Evolutionary conservation across 2,888 invertebrate species (phyloP).

Genomic region (Agrilus mali): DNA sequence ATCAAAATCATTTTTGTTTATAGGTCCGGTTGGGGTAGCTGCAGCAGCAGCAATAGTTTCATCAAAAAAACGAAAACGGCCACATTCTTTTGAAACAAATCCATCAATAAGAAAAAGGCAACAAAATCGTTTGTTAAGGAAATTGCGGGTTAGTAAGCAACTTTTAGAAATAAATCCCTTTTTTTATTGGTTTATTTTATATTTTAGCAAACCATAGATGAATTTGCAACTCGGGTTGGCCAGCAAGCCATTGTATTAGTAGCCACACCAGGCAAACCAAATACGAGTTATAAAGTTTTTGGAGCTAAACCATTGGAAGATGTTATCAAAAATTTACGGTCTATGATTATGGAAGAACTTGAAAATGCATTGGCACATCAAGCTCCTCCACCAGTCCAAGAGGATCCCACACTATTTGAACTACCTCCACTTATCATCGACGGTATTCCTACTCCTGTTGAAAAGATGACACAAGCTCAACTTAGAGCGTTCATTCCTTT

Average conservation of each 20-base stretch:
- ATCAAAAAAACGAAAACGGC: constrained; percentile 87
- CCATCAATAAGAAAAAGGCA: constrained; percentile 92
- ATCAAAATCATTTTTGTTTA: constrained; percentile 7
- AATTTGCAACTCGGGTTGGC: constrained; percentile 92
- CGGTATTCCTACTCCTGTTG: constrained; percentile 95
- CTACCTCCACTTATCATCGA: constrained; percentile 92
- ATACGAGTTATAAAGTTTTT: constrained; percentile 92
- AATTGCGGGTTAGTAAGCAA: constrained; percentile 54
- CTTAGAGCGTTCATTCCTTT: constrained; percentile 91
- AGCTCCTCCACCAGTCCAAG: constrained; percentile 72
- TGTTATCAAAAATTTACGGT: constrained; percentile 82
- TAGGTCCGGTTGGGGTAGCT: constrained; percentile 89
- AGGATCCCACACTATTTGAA: constrained; percentile 89
- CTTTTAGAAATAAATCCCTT: not conserved
- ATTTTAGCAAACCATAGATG: constrained; percentile 80
- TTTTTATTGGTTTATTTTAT: constrained; percentile 10
- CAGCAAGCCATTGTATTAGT: constrained; percentile 94
- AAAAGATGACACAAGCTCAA: constrained; percentile 99
- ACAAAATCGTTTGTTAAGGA: constrained; percentile 82
- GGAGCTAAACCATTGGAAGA: constrained; percentile 94
- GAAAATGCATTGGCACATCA: constrained; percentile 89
- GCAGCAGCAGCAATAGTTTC: constrained; percentile 95
- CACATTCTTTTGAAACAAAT: constrained; percentile 94
- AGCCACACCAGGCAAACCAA: constrained; percentile 92
- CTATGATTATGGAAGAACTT: constrained; percentile 88